Base-by-base conservation (phyloP, 2,888 invertebrate species). In the Trisateles emortualis region DNA sequence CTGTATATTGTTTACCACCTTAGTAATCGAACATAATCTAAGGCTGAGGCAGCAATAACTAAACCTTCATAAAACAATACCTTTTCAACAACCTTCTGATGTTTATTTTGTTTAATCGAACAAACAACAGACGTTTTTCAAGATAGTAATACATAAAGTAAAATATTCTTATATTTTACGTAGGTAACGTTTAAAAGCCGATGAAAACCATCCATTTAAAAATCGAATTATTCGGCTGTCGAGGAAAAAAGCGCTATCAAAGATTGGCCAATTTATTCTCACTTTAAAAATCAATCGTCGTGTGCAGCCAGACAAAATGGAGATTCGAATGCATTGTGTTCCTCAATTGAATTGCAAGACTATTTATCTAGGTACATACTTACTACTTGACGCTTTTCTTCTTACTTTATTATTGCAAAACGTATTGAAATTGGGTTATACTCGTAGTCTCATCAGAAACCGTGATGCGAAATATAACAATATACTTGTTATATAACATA, bases 251-350 rank as follows among this genome's bases (percentile, higher is more conserved):
- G 36, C 38, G 32, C 58, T 51, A 38, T 52, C 36, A 14, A 60
- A 58, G 53, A 66, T 56, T 66, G 57, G 60, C 61, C 61, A 67
- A 69, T 68, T 66, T 69, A 69, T 66, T 64, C 48, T 64, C 51
- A 61, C 58, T 69, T 67, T 65, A 52, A 71, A 65, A 71, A 65
- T 59, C 64, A 60, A 70, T 72, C 53, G 64, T 59, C 48, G 43
- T 58, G 59, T 62, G 59, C 64, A 71, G 51, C 53, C 60, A 66
- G 59, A 53, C 55, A 64, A 64, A 72, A 68, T 66, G 51, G 57
- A 62, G 50, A 52, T 48, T 55, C 43, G 38, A 67, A 56, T 61
- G 55, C 52, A 59, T 66, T 71, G 42, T 63, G 48, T 58, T 32
- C 51, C 42, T 45, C 42, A 13, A 61, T 64, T 54, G 53, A 68